A percentile compares a stretch with the other conserved stretches of the same genome.
phyloP scores from a whole-genome alignment of 2,888 invertebrate genomes.

The Lasioglossum morio region DNA sequence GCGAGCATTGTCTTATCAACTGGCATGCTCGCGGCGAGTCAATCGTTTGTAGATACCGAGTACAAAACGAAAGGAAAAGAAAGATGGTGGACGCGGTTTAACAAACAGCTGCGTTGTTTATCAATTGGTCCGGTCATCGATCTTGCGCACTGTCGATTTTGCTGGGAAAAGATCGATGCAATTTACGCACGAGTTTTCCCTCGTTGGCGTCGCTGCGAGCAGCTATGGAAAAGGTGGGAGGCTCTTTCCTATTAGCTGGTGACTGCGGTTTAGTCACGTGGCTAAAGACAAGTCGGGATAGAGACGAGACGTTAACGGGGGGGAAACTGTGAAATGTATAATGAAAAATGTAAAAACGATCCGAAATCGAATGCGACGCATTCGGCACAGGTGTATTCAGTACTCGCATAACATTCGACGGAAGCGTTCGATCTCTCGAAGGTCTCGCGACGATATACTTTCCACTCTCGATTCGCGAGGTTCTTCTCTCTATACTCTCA shows the following conservation, averaged over 20 bases:
- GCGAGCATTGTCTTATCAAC: constrained; percentile 53
- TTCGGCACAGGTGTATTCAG: not conserved
- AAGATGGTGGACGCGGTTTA: not conserved
- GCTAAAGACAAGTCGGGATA: not conserved
- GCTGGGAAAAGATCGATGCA: not conserved
- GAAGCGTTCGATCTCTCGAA: constrained; percentile 19
- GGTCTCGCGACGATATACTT: constrained; percentile 47
- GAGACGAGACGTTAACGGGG: not conserved
- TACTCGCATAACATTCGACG: not conserved
- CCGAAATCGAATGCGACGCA: not conserved
- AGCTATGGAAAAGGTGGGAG: not conserved
- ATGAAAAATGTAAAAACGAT: not conserved
- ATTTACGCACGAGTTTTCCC: not conserved
- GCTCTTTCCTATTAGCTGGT: not conserved
- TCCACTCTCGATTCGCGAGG: constrained; percentile 45
- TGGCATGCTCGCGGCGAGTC: constrained; percentile 19
- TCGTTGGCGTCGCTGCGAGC: not conserved
- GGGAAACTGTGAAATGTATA: not conserved
- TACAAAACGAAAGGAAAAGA: constrained; percentile 49
- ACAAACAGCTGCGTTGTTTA: constrained; percentile 23
- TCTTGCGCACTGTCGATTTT: constrained; percentile 44
- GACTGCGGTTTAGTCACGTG: not conserved
- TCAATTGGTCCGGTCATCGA: constrained; percentile 34
- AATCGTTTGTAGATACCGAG: constrained; percentile 63
- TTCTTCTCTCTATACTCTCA: constrained; percentile 53